These are phyloP conservation scores for Gisinianus flammeolus DNA, from an alignment of 2,888 invertebrate species.

Conservation along the genomic window DNA sequence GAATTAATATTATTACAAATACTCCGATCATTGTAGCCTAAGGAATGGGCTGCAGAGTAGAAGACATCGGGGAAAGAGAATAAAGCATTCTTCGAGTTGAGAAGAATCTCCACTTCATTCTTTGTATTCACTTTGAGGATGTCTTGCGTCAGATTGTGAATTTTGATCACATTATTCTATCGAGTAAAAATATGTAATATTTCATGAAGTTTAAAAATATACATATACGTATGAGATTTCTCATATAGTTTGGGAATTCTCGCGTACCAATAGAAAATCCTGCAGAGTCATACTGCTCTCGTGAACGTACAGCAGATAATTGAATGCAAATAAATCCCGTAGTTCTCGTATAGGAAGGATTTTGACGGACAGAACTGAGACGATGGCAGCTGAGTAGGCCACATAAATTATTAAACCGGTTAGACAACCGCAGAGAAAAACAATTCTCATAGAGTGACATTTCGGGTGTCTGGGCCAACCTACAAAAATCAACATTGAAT, in stretches of 20 bases:
- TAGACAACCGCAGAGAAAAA: conserved; percentile 23
- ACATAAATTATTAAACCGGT: conserved; percentile 12
- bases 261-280: not conserved
- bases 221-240: not conserved
- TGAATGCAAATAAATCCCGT: not conserved
- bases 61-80: conserved; percentile 21
- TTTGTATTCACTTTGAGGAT: not conserved
- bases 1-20: not conserved
- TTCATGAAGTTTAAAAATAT: too few species aligned
- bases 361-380: conserved; percentile 34
- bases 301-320: conserved; percentile 20
- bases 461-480: conserved; percentile 26
- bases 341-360: conserved; percentile 8
- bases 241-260: not conserved
- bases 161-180: not conserved
- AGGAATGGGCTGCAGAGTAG: conserved; percentile 10
- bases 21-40: conserved; percentile 1
- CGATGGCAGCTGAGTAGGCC: conserved; percentile 32
- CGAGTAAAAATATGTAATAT: not conserved
- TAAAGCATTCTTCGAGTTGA: not conserved
- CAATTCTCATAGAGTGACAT: conserved; percentile 15
- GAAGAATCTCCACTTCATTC: not conserved
- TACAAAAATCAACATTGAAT: too few species aligned
- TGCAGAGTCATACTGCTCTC: conserved; percentile 19
- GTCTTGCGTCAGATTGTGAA: conserved; percentile 15